These are phyloP conservation scores for Seriola aureovittata DNA, from an alignment of 2,113 vertebrate genomes.

Conservation along the genomic window DNA sequence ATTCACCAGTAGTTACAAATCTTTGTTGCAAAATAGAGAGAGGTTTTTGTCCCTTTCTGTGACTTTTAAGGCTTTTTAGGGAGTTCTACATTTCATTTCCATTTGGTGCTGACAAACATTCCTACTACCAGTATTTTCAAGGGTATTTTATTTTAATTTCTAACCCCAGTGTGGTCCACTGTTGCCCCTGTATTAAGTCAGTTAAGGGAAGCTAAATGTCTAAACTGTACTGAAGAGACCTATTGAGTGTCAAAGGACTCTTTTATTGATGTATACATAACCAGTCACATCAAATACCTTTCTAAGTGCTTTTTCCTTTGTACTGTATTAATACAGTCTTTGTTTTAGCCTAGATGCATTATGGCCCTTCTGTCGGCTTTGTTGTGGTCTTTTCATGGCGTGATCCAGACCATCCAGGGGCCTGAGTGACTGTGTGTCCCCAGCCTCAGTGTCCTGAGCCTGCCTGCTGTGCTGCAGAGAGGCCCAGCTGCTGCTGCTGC, in stretches of 20 bases:
- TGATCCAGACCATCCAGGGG: constrained; percentile 32
- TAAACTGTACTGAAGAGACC: background rate
- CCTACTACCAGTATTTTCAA: background rate
- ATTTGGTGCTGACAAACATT: constrained; percentile 25
- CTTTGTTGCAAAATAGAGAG: background rate
- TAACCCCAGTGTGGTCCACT: constrained; percentile 1
- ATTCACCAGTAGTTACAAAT: background rate
- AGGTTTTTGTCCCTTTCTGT: background rate
- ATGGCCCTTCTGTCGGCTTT: background rate
- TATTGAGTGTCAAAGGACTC: background rate
- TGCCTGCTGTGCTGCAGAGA: constrained; percentile 59
- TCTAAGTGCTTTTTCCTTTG: background rate
- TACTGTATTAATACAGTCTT: background rate
- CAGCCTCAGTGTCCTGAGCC: constrained; percentile 44
- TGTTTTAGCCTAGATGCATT: background rate
- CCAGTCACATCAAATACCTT: background rate
- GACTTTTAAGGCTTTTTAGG: background rate
- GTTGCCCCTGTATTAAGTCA: background rate
- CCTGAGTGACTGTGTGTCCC: constrained; percentile 39
- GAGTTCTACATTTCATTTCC: background rate
- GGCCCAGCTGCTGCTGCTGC: constrained; percentile 57
- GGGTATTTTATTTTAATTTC: constrained; percentile 11
- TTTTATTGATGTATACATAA: background rate
- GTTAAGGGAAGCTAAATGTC: background rate
- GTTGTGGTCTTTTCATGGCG: background rate